Evolutionary conservation across 2,888 invertebrate genomes (phyloP), one percentile per base, ranked within the genome.

Genomic region (Cephus nigrinus): DNA sequence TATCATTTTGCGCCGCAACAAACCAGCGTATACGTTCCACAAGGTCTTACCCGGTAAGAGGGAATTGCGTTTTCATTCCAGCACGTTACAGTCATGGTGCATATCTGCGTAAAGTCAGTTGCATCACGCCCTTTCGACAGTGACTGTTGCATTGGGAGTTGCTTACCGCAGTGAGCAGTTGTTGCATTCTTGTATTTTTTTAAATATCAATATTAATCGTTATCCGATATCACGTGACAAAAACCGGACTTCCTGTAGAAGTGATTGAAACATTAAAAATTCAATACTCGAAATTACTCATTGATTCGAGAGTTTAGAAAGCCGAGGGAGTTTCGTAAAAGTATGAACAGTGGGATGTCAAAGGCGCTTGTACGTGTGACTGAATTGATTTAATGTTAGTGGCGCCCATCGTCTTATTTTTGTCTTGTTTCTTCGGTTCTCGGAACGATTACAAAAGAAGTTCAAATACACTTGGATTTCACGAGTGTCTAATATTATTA

Each of bases 91-190:
- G 82, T 82, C 81, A 3, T 80, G 78, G 76, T 81, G 81, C 77
- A 77, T 80, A 76, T 82, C 83, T 80, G 81, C 82, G 80, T 82
- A 80, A 82, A 83, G 80, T 83, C 84, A 84, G 86, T 86, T 85
- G 84, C 84, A 85, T 84, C 85, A 85, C 83, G 83, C 80, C 80
- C 82, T 81, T 80, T 81, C 81, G 81, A 78, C 80, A 77, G 83
- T 78, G 82, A 82, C 81, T 77, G 79, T 76, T 78, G 78, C 31
- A 23, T 9, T 23, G 55, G 55, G 23, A 55, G 55, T 55, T 23
- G 55, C 55, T 23, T 9, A 23, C 55, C 9, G 23, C 40, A 40
- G 40, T 15, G 1, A 15, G 5, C 40, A 40, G 15, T 23, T 23
- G 23, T 23, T 55, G 35, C 4, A n/a, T 73, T 12, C n/a, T 73